Evolutionary conservation across 23 tunicate genomes (phyloP).

Genomic region (Halocynthia aurantium): DNA sequence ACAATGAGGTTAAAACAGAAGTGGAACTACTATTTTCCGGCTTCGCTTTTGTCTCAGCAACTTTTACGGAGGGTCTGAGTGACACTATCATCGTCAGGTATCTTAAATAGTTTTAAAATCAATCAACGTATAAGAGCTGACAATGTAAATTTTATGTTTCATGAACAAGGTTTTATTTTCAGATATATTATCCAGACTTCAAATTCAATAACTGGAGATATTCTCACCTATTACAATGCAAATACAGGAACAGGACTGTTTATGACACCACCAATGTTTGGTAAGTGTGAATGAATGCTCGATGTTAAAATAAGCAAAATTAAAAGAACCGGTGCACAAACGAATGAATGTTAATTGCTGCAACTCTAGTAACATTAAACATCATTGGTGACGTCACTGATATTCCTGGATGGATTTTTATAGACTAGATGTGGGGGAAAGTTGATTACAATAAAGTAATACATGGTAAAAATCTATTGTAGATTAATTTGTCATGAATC

Average conservation of each 20-base stretch:
- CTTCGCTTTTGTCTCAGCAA: constrained; percentile 10
- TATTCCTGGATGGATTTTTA: too few relatives aligned
- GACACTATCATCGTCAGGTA: constrained; percentile 15
- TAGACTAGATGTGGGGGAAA: too few relatives aligned
- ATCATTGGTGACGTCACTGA: too few relatives aligned
- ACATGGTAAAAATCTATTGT: too few relatives aligned
- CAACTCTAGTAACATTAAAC: too few relatives aligned
- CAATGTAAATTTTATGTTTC: background rate
- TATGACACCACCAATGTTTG: constrained; percentile 4
- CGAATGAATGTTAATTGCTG: too few relatives aligned
- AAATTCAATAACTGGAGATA: background rate
- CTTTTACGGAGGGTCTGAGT: background rate
- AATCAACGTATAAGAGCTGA: background rate
- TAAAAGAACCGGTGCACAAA: too few relatives aligned
- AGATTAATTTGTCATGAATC: too few relatives aligned
- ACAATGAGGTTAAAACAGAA: background rate
- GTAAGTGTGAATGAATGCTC: background rate
- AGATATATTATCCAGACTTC: constrained; percentile 16
- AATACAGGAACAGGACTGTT: constrained; percentile 1
- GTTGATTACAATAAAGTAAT: too few relatives aligned
- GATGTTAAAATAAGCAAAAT: too few relatives aligned
- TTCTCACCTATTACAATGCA: constrained; percentile 1
- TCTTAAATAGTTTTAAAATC: background rate
- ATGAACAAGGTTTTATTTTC: background rate
- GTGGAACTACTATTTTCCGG: constrained; percentile 9